Evolutionary conservation across 2,113 vertebrate genomes (phyloP), one percentile per base, ranked within the genome.

Genomic region (Phaetusa simplex): DNA sequence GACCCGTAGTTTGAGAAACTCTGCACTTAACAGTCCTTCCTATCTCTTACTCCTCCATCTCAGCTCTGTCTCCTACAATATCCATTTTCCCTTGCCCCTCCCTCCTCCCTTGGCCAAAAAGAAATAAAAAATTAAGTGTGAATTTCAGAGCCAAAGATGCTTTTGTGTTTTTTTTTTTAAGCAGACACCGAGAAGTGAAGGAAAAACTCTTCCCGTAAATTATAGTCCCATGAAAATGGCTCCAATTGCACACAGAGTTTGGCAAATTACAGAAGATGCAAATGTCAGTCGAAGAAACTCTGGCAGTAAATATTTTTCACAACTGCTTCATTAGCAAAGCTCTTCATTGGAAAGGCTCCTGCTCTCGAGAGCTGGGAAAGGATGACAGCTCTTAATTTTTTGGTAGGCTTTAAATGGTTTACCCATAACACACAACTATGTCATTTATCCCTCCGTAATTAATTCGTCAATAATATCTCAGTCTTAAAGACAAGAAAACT

Each of bases 121-220:
- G 70, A 94, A 91, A 72, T 92, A 96, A 97, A 96, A 97, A 96
- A 96, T 97, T 96, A 94, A 79, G 95, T 96, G 96, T 82, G 95
- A 96, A 95, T 90, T 93, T 97, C 88, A 88, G 86, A 95, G 80
- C 81, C 72, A 84, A 74, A 86, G 64, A 92, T 72, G 82, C 32
- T 58, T 93, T 85, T 20, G 6, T 36, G 38, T 12, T 17, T 49
- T 52, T 50, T 76, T 71, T 78, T 70, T 83, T 40, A 14, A 74
- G 82, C 20, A 59, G 72, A 95, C 67, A 62, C n/a, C 6, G 13
- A 79, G 82, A 89, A 94, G 69, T 30, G 59, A 94, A 93, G 52
- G 81, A 65, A 82, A 70, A 94, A 55, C 59, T 32, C 43, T 77
- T 88, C 86, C 56, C 0, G 4, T 94, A 91, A 95, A 84, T 94